These are phyloP conservation scores for Trissolcus brochymenae DNA, from an alignment of 2,888 invertebrate genomes.

Conservation along the genomic window DNA sequence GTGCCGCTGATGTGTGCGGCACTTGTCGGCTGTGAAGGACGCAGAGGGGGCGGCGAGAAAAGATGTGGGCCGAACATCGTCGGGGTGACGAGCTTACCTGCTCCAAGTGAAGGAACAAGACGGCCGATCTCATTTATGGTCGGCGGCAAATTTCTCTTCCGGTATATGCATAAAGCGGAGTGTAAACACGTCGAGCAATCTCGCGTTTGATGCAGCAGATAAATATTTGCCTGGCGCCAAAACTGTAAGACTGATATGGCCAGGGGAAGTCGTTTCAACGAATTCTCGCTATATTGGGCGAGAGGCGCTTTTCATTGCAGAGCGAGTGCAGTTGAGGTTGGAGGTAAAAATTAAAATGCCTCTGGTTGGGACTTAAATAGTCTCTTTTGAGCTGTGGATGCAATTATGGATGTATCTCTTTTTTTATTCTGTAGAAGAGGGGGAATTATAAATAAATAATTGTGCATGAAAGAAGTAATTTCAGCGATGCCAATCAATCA, in stretches of 20 bases:
- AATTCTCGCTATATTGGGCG: neutral
- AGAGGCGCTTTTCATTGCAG: neutral
- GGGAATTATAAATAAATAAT: neutral
- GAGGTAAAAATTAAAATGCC: neutral
- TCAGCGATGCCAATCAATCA: slow-evolving; percentile 33
- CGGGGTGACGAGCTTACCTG: slow-evolving; percentile 64
- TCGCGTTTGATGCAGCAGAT: slow-evolving; percentile 20
- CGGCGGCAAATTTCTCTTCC: slow-evolving; percentile 45
- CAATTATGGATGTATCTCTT: no score
- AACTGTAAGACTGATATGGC: neutral
- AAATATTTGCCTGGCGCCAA: slow-evolving; percentile 1
- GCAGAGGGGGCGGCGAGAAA: slow-evolving; percentile 42
- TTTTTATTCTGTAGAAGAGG: no score
- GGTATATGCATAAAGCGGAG: slow-evolving; percentile 32
- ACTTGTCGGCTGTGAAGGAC: slow-evolving; percentile 46
- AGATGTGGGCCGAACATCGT: slow-evolving; percentile 60
- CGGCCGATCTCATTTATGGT: slow-evolving; percentile 43
- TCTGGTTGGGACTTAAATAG: no score
- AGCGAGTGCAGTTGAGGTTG: neutral
- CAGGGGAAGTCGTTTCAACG: neutral
- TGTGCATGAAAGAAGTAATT: neutral
- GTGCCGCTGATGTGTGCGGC: slow-evolving; percentile 38
- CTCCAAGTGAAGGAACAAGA: slow-evolving; percentile 60
- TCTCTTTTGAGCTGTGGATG: no score
- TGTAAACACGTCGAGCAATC: slow-evolving; percentile 17